Conservation (phyloP, 37 sponge, comb jelly and placozoan species). For the Aplysina aerophoba region DNA sequence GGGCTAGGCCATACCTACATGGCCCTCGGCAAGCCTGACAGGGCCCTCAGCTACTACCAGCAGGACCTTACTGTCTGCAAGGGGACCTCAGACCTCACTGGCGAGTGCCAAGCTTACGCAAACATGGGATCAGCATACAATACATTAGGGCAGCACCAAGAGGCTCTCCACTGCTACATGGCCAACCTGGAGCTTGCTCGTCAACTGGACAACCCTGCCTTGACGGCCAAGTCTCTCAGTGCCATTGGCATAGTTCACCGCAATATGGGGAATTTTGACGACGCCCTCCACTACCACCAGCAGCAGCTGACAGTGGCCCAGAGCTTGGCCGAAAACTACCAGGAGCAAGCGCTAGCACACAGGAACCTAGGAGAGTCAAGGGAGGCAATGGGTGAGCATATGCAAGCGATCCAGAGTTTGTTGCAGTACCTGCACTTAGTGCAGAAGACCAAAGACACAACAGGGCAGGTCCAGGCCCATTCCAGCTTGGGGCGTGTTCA, state of each 20-base stretch:
- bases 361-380: slow-evolving; percentile 90
- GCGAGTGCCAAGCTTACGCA: slow-evolving; percentile 73
- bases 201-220: slow-evolving; percentile 73
- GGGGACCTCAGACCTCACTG: slow-evolving; percentile 55
- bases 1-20: slow-evolving; percentile 82
- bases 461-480: slow-evolving; percentile 68
- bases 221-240: slow-evolving; percentile 76
- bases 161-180: slow-evolving; percentile 77
- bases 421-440: slow-evolving; percentile 69
- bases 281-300: slow-evolving; percentile 79
- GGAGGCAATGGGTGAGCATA: slow-evolving; percentile 77
- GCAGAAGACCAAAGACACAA: slow-evolving; percentile 42
- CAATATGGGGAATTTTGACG: slow-evolving; percentile 71
- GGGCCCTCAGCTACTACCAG: slow-evolving; percentile 83
- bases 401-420: slow-evolving; percentile 64
- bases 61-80: slow-evolving; percentile 68
- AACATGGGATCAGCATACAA: slow-evolving; percentile 88
- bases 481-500: slow-evolving; percentile 82
- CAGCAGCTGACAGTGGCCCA: slow-evolving; percentile 65
- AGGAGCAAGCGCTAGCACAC: slow-evolving; percentile 79
- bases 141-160: slow-evolving; percentile 60
- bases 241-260: slow-evolving; percentile 86
- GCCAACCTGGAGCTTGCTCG: slow-evolving; percentile 72
- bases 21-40: slow-evolving; percentile 67
- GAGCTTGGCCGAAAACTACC: slow-evolving; percentile 49